phyloP scores from a whole-genome alignment of 2,113 vertebrate species.

The Sceloporus undulatus region DNA sequence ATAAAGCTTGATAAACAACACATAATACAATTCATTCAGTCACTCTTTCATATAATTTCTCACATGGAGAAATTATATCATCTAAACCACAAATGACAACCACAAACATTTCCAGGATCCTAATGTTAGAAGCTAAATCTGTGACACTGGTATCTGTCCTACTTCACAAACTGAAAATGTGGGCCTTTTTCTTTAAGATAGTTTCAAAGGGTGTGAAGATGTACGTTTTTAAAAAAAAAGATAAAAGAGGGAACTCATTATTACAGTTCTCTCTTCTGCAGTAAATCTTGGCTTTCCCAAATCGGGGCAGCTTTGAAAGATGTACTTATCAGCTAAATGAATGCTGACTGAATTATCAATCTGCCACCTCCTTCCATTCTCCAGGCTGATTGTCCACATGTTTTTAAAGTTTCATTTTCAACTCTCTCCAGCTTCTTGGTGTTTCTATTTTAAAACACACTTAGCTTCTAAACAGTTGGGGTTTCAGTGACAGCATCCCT shows the following conservation, averaged over 20 bases:
- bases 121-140: slow-evolving; percentile 36
- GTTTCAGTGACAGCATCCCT: background rate
- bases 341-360: background rate
- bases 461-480: background rate
- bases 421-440: background rate
- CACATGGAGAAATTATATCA: background rate
- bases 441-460: background rate
- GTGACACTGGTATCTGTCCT: slow-evolving; percentile 20
- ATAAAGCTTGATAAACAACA: too few relatives aligned
- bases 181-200: slow-evolving; percentile 57
- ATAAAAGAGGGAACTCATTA: background rate
- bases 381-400: background rate
- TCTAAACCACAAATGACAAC: slow-evolving; percentile 6
- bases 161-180: slow-evolving; percentile 46
- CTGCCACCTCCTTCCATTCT: background rate
- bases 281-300: background rate
- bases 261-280: background rate
- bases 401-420: background rate
- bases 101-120: background rate
- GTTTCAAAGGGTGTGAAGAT: background rate
- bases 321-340: background rate
- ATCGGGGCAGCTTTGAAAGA: background rate
- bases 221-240: background rate
- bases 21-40: too few relatives aligned
- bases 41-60: too few relatives aligned